These are phyloP conservation scores for Rotaria socialis DNA, from an alignment of 2,888 invertebrate genomes.

Conservation along the genomic window DNA sequence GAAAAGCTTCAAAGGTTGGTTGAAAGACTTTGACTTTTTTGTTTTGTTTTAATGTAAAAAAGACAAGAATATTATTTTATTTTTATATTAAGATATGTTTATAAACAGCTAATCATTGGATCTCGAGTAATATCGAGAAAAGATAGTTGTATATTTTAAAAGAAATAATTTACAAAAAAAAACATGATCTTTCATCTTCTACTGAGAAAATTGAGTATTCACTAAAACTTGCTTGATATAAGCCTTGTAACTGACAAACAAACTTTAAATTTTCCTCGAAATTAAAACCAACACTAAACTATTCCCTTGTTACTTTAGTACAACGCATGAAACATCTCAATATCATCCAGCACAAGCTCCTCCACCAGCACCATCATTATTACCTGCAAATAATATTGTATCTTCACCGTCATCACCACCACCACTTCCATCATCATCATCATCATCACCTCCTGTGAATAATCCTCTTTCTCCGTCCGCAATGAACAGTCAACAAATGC, in stretches of 20 bases:
- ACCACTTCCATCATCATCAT: not conserved
- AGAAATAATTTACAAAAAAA: not conserved
- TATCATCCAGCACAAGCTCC: not conserved
- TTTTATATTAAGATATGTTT: not conserved
- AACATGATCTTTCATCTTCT: not conserved
- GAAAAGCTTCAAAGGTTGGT: constrained; percentile 16
- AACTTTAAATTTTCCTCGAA: too few relatives aligned
- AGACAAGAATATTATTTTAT: not conserved
- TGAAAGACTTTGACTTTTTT: not conserved
- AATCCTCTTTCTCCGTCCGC: constrained; percentile 5
- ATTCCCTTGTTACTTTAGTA: not conserved
- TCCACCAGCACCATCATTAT: not conserved
- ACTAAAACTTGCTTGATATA: too few relatives aligned
- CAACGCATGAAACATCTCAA: not conserved
- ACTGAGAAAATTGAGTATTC: not conserved
- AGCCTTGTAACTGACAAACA: too few relatives aligned
- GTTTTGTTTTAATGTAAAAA: not conserved
- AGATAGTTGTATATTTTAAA: not conserved
- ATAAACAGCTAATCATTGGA: not conserved
- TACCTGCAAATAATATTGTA: not conserved
- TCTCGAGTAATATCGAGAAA: not conserved
- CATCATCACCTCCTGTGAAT: constrained; percentile 29
- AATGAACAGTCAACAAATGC: not conserved
- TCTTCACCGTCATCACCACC: not conserved
- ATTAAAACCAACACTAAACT: too few relatives aligned